A percentile compares a stretch with the other conserved stretches of the same genome.
phyloP scores from a whole-genome alignment of 2,797 vertebrate genomes.

The Centropyge bicolor region DNA sequence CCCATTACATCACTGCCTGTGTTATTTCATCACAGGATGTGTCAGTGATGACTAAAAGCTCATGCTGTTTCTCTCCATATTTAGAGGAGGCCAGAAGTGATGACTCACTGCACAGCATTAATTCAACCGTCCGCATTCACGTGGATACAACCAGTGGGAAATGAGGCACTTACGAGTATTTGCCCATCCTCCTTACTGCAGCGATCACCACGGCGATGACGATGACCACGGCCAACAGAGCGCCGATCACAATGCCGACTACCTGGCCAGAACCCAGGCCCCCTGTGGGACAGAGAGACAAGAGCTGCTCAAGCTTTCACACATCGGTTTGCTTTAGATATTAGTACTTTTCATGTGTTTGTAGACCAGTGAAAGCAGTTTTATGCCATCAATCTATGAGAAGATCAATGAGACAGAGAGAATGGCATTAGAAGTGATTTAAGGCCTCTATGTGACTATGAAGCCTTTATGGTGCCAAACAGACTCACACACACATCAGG shows the following conservation, averaged over 20 bases:
- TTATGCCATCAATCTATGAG: background rate
- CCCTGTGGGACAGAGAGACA: constrained; percentile 50
- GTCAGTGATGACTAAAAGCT: constrained; percentile 38
- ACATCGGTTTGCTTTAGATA: background rate
- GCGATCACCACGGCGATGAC: constrained; percentile 78
- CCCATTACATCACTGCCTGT: constrained; percentile 47
- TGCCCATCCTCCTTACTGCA: constrained; percentile 85
- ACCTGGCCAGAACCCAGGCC: constrained; percentile 78
- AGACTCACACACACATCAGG: background rate
- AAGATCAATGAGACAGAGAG: background rate
- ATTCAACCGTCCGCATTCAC: background rate
- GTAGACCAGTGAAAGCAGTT: background rate
- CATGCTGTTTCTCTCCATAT: constrained; percentile 32
- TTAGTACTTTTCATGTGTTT: background rate
- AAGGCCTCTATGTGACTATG: background rate
- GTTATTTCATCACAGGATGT: constrained; percentile 49
- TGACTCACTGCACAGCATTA: constrained; percentile 30
- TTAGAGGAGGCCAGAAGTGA: constrained; percentile 32
- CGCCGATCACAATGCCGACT: constrained; percentile 83
- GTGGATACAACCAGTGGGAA: background rate
- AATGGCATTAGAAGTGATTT: background rate
- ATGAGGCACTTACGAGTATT: constrained; percentile 86
- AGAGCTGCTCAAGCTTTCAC: background rate
- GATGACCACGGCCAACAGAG: constrained; percentile 78
- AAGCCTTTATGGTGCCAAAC: background rate